Conservation (phyloP, 2,797 vertebrate species). For the Tangara arthus region DNA sequence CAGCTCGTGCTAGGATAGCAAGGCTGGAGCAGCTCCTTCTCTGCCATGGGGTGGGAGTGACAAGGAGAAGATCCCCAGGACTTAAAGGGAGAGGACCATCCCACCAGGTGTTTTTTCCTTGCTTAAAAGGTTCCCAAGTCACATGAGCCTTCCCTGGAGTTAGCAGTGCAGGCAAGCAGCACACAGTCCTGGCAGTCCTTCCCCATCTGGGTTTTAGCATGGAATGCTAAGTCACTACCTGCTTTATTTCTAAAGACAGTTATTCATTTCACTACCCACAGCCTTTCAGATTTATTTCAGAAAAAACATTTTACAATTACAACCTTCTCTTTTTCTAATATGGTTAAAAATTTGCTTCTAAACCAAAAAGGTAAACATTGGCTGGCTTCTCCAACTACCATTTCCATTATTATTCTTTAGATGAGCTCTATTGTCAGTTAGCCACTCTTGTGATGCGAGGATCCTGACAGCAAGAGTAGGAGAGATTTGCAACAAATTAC, state of each 20-base stretch:
- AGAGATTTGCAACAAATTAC: slow-evolving; percentile 8
- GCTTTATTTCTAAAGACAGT: background rate
- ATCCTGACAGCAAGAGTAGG: background rate
- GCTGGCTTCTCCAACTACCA: background rate
- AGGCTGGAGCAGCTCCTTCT: background rate
- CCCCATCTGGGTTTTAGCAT: background rate
- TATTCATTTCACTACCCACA: background rate
- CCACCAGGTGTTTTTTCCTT: background rate
- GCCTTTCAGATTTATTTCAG: background rate
- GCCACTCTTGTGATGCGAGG: background rate
- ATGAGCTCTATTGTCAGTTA: background rate
- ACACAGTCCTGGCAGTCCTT: background rate
- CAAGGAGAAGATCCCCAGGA: background rate
- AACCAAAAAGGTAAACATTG: background rate
- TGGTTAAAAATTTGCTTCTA: background rate
- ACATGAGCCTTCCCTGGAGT: background rate
- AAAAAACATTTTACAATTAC: background rate
- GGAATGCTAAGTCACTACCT: background rate
- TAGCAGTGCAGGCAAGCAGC: background rate
- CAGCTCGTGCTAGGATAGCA: accelerated
- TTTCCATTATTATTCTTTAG: background rate
- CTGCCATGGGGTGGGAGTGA: background rate
- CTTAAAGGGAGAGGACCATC: background rate
- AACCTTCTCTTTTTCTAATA: background rate
- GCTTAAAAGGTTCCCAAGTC: background rate